Conservation (phyloP, 1,140 invertebrate genomes). For the Procambarus virginalis region DNA sequence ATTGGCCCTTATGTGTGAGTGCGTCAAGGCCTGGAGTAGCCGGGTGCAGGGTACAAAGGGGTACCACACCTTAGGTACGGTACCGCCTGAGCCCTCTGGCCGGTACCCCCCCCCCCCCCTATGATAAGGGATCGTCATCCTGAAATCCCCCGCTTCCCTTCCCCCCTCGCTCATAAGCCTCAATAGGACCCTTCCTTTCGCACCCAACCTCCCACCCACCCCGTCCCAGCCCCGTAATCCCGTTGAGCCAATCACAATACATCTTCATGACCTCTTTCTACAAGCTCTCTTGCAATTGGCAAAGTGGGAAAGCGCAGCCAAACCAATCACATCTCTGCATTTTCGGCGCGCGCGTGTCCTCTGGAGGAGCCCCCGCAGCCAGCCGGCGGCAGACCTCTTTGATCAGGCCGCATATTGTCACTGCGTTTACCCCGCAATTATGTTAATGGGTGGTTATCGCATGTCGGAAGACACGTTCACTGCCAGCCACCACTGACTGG, state of each 20-base stretch:
- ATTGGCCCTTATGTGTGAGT: neutral
- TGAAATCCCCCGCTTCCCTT: neutral
- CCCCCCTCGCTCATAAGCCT: neutral
- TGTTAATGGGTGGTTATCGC: neutral
- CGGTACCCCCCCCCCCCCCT: neutral
- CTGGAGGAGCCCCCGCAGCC: neutral
- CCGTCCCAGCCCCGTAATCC: neutral
- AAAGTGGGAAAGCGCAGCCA: neutral
- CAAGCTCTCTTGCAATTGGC: neutral
- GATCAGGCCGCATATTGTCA: neutral
- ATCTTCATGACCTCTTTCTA: conserved; percentile 1
- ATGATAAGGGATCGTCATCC: neutral
- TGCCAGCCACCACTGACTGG: neutral
- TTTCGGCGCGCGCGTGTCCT: neutral
- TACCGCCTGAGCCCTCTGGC: too few relatives aligned
- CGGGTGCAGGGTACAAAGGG: neutral
- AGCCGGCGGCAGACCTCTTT: neutral
- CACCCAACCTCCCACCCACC: neutral
- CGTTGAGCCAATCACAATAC: neutral
- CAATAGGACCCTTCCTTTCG: neutral
- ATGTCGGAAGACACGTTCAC: neutral
- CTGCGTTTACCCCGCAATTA: neutral
- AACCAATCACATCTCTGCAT: neutral
- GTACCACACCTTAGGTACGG: too few relatives aligned
- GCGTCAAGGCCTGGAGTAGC: neutral